These are phyloP conservation scores for Onthophagus taurus DNA, from an alignment of 1,140 invertebrate genomes.

Conservation along the genomic window DNA sequence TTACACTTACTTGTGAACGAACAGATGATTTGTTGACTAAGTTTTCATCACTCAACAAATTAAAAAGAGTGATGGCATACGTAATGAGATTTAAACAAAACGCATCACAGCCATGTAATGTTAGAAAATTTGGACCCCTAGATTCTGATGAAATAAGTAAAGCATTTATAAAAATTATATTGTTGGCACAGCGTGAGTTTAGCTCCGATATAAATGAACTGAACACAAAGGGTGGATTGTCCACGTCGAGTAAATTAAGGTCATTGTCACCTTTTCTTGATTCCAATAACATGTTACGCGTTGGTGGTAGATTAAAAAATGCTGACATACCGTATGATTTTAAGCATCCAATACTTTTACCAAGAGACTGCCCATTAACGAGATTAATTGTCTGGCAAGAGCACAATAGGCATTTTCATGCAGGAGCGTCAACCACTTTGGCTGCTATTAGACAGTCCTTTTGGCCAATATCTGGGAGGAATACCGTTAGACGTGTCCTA, in stretches of 20 bases:
- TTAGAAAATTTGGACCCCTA: not conserved
- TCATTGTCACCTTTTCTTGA: not conserved
- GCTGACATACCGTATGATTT: not conserved
- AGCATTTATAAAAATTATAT: not conserved
- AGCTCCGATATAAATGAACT: not conserved
- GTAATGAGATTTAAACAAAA: not conserved
- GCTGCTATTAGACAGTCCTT: not conserved
- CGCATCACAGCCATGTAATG: not conserved
- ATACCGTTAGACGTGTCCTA: not conserved
- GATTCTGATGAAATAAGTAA: not conserved
- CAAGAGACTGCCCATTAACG: not conserved
- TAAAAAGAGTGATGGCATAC: not conserved
- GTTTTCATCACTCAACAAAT: not conserved
- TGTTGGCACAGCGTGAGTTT: not conserved
- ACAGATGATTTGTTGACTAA: not conserved
- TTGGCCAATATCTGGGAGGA: not conserved
- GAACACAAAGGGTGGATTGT: not conserved
- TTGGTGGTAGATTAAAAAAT: conserved; percentile 1
- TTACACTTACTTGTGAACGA: no score
- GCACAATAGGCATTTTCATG: not conserved
- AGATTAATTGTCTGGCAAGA: not conserved
- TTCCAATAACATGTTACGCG: conserved; percentile 4
- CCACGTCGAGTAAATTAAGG: not conserved
- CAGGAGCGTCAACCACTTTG: not conserved
- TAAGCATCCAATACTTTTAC: conserved; percentile 1